A percentile compares a stretch with the other conserved stretches of the same genome.
phyloP scores from a whole-genome alignment of 2,888 invertebrate genomes.

The Phengaris alcon region DNA sequence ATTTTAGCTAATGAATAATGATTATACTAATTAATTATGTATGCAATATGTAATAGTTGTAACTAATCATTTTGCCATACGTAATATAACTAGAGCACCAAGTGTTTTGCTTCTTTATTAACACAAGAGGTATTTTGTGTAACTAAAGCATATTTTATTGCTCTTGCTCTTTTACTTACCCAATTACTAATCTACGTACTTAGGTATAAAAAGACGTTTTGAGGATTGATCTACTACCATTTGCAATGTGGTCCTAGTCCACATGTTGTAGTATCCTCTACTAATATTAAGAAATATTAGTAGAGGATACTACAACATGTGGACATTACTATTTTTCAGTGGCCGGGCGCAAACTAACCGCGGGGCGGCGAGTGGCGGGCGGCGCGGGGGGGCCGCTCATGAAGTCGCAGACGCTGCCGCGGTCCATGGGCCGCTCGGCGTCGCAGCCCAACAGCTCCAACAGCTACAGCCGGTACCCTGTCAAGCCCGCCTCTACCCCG shows the following conservation, averaged over 20 bases:
- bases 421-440: slow-evolving; percentile 86
- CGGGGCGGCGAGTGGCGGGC: slow-evolving; percentile 84
- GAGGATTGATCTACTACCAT: neutral
- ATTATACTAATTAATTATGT: neutral
- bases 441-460: slow-evolving; percentile 78
- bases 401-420: slow-evolving; percentile 91
- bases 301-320: too few species aligned
- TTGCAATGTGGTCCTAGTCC: neutral
- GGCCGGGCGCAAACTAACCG: slow-evolving; percentile 88
- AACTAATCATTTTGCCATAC: neutral
- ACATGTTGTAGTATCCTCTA: neutral
- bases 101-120: neutral
- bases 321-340: slow-evolving; percentile 75
- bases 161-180: neutral
- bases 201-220: neutral
- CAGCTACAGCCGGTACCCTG: slow-evolving; percentile 65
- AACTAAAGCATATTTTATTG: neutral
- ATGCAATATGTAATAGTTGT: neutral
- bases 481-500: slow-evolving; percentile 88
- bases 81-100: neutral
- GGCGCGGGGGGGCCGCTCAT: slow-evolving; percentile 83
- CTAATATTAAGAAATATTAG: too few species aligned
- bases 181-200: neutral
- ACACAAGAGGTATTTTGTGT: neutral
- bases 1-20: neutral